Conservation (phyloP, 1,140 invertebrate genomes). For the Caenorhabditis remanei region DNA sequence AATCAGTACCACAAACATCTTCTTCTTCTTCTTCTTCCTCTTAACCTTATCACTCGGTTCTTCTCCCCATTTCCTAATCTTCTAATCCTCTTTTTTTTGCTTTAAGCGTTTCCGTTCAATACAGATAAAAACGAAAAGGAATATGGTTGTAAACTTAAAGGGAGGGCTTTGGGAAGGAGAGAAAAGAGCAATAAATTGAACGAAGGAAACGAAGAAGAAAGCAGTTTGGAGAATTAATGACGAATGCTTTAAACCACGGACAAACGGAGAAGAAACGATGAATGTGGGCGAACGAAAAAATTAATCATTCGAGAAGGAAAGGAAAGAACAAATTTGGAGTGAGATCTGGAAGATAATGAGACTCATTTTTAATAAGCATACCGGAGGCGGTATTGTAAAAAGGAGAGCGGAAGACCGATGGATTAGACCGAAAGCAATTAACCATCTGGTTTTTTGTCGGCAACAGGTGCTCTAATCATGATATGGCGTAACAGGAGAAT, state of each 20-base stretch:
- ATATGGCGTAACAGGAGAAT: constrained; percentile 27
- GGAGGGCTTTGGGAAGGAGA: not conserved
- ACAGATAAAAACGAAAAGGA: not conserved
- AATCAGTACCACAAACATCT: constrained; percentile 35
- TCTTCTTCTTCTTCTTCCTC: not conserved
- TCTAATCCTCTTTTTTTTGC: constrained; percentile 25
- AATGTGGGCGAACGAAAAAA: not conserved
- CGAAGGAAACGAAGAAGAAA: not conserved
- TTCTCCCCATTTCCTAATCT: not conserved
- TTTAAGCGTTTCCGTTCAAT: constrained; percentile 22
- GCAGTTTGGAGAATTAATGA: constrained; percentile 53
- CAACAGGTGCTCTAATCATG: constrained; percentile 39
- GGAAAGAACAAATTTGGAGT: not conserved
- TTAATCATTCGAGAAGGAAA: not conserved
- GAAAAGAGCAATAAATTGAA: constrained; percentile 51
- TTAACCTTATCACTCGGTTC: not conserved
- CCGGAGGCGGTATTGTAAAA: not conserved
- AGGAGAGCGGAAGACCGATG: not conserved
- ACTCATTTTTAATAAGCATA: not conserved
- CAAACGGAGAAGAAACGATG: not conserved
- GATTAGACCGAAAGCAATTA: constrained; percentile 9
- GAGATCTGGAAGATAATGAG: no score
- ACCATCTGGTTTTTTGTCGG: constrained; percentile 23
- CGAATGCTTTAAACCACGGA: not conserved
- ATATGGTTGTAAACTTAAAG: not conserved